Base-by-base conservation (phyloP, 2,113 vertebrate species). In the Cisticola juncidis region DNA sequence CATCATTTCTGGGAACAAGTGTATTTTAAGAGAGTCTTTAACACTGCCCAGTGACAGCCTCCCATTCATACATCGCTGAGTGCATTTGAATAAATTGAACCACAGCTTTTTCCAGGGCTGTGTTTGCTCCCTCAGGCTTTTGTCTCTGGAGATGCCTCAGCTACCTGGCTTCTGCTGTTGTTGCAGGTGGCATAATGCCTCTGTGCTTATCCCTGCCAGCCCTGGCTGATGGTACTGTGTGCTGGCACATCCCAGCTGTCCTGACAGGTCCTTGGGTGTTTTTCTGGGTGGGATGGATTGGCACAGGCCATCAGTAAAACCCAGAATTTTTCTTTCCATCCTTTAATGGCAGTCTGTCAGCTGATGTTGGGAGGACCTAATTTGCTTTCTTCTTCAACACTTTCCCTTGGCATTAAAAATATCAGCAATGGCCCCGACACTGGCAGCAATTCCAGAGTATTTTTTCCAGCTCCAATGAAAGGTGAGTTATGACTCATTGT, bases 401-500 rank as follows among this genome's bases (percentile, higher is more conserved):
- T 79, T 84, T 74, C 56, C 65, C 50, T 83, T 61, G 54, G 68
- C 1, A 2, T 79, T 93, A 82, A 85, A 94, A 92, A 62, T 57
- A 69, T 5, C 12, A 2, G 31, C 68, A 85, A n/a, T 48, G 31
- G 40, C 14, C 5, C 66, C 86, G 74, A 76, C 48, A 68, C 36
- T 76, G 61, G 65, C 56, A 91, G 66, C 35, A 58, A 58, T 40
- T 87, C 17, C 45, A 44, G 31, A 82, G 50, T 73, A 72, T 10
- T 82, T 91, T 94, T 92, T 73, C 90, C 90, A 93, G 53, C 45
- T 72, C 53, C 81, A 73, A 28, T 22, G 31, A 87, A 86, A 93
- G 65, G 65, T 76, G 94, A 93, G 36, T 91, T 81, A 81, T n/a
- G 66, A 85, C 28, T 92, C 78, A 62, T 26, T 92, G 84, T 91